Evolutionary conservation across 2,797 vertebrate genomes (phyloP), one percentile per base, ranked within the genome.

Genomic region (Antrozous pallidus): DNA sequence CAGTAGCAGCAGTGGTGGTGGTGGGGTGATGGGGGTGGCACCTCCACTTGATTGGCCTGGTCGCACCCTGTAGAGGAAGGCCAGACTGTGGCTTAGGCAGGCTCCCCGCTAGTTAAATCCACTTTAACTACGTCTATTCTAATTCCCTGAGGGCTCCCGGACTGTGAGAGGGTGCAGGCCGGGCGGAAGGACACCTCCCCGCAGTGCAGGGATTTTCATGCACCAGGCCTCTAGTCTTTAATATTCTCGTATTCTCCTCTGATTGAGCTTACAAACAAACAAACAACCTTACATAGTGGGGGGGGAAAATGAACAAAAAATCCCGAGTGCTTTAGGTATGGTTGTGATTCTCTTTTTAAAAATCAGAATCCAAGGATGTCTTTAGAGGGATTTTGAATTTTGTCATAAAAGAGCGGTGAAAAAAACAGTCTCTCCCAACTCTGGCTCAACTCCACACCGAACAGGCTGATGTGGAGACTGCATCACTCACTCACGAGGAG

Each of bases 191-290:
- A 54, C 22, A 8, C 51, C 22, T 9, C 51, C 22, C 51, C 51
- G 3, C 7, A 51, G 49, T 54, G 8, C 51, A 54, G 8, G 1
- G 10, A 54, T 54, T 54, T 54, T 54, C 22, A 54, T 24, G 51
- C 51, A 54, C 51, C 51, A 54, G 51, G 22, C 51, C 51, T 54
- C 51, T 54, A 54, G 51, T 54, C n/a, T 81, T 91, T 83, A 91
- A 78, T n/a, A 61, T 42, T 73, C 36, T 54, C 69, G 58, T 65
- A 77, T 83, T 88, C 45, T 80, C 77, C 17, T 86, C 86, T 88
- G 78, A 86, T 49, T 70, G 73, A 90, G 67, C 47, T 92, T 20
- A 81, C 36, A n/a, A n/a, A n/a, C 63, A 83, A 92, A 94, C 16
- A 94, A 79, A 70, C 36, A 54, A 77, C n/a, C 61, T 87, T 81